These are phyloP conservation scores for Leptopilina drosophilae DNA, from an alignment of 2,888 invertebrate species.

Conservation along the genomic window DNA sequence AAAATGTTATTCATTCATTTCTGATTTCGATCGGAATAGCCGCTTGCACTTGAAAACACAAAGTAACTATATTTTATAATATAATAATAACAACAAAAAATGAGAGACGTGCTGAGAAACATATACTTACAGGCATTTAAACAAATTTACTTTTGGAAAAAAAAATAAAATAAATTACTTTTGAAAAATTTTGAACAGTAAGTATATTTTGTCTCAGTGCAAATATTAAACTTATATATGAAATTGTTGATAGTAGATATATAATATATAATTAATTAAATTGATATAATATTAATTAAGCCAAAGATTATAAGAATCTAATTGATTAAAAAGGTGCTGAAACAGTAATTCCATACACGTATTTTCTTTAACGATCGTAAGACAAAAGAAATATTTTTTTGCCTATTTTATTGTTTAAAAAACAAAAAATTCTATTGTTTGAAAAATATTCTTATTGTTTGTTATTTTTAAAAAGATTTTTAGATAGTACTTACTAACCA, in stretches of 20 bases:
- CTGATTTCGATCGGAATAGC: slow-evolving; percentile 72
- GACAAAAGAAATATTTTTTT: too few relatives aligned
- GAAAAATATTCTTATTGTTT: too few relatives aligned
- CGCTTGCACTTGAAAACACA: slow-evolving; percentile 75
- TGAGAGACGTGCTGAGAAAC: slow-evolving; percentile 44
- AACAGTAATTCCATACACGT: not conserved
- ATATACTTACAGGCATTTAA: slow-evolving; percentile 5
- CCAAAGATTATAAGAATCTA: not conserved
- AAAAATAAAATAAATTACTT: not conserved
- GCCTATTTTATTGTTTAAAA: too few relatives aligned
- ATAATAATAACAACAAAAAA: slow-evolving; percentile 5
- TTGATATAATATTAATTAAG: too few relatives aligned
- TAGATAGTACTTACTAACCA: not conserved
- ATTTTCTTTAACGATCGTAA: not conserved
- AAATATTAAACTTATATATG: slow-evolving; percentile 15
- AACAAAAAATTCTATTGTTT: too few relatives aligned
- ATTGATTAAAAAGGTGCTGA: slow-evolving; percentile 6
- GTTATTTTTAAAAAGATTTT: too few relatives aligned
- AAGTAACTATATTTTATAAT: slow-evolving; percentile 54
- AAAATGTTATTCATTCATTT: slow-evolving; percentile 51
- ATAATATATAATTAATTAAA: not conserved
- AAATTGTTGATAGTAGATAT: not conserved
- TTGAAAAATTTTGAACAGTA: not conserved
- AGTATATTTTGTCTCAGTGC: slow-evolving; percentile 19
- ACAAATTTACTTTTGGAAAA: not conserved